Base-by-base conservation (phyloP, 2,888 invertebrate genomes). In the Oasisia sp. region DNA sequence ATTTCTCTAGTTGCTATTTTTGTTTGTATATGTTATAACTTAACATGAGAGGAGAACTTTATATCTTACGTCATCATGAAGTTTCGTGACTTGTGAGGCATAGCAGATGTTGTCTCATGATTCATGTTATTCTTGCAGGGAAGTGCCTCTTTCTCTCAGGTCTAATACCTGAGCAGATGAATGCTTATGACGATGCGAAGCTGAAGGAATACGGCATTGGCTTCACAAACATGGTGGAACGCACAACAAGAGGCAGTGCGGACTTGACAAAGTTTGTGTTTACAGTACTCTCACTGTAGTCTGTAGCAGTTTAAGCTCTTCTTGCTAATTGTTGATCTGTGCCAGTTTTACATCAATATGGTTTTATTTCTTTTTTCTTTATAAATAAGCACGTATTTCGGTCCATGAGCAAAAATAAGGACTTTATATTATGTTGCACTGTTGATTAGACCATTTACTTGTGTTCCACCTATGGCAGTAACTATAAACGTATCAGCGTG, bases 211-310 rank as follows among this genome's bases (percentile, higher is more conserved):
- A 98, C 96, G 99, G 99, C 93, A 99, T 99, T 95, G 99, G 99
- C 7, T 99, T 99, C 97, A 99, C 99, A 95, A 99, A 99, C 97
- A 99, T 99, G 98, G 99, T 99, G 94, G 97, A 98, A 94, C 97
- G 99, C 94, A 98, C 99, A 92, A 99, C 99, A 0, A 98, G 99
- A 97, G 99, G 99, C 94, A 99, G 98, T 95, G 98, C 99, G 1
- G 99, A 99, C 97, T 97, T 99, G 93, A 98, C 98, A 92, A 95
- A 94, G 96, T 96, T 94, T 90, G 93, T 92, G 89, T 56, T 90
- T 89, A 32, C 50, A 50, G 50, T 50, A 12, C 12, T 50, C 50
- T 50, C 50, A 12, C 50, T 50, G 50, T 50, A 50, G 50, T 50
- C 50, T 12, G 74, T n/a, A 74, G 19, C 32, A 90, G 90, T 19